These are phyloP conservation scores for Hirtodrosophila histrioides DNA, from an alignment of 2,888 invertebrate genomes.

Conservation along the genomic window DNA sequence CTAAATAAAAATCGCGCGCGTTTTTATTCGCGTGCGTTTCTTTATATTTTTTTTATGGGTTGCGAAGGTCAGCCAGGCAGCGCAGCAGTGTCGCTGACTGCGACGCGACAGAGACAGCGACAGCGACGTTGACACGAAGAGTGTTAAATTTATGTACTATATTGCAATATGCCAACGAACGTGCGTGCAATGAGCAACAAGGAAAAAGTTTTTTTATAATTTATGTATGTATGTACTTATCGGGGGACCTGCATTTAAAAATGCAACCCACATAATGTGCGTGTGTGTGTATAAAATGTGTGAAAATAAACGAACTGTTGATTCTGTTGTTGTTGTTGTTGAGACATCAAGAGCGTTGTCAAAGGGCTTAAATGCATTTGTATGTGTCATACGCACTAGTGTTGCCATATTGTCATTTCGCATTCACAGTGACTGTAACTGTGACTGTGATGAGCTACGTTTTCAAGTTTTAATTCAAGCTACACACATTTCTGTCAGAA, in stretches of 20 bases:
- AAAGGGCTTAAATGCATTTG: conserved; percentile 16
- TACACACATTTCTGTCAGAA: no score
- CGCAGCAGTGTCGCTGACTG: neutral
- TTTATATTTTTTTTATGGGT: conserved; percentile 14
- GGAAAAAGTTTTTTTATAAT: conserved; percentile 27
- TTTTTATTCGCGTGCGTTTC: conserved; percentile 45
- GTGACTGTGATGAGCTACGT: no score
- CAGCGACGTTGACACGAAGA: conserved; percentile 17
- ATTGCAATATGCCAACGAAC: conserved; percentile 33
- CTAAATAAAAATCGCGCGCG: conserved; percentile 44
- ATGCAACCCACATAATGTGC: conserved; percentile 22
- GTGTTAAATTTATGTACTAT: conserved; percentile 26
- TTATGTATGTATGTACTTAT: no score
- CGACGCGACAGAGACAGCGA: neutral
- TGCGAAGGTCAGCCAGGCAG: conserved; percentile 47
- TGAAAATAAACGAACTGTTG: conserved; percentile 13
- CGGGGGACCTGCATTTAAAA: conserved; percentile 22
- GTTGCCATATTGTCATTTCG: no score
- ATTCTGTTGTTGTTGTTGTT: conserved; percentile 9
- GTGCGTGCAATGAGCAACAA: conserved; percentile 41
- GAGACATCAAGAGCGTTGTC: neutral
- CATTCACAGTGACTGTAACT: no score
- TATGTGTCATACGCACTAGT: conserved; percentile 5
- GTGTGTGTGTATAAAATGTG: conserved; percentile 11
- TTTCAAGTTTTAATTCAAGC: no score